Evolutionary conservation across 2,888 invertebrate species (phyloP), one percentile per base, ranked within the genome.

Genomic region (Argyresthia goedartella): DNA sequence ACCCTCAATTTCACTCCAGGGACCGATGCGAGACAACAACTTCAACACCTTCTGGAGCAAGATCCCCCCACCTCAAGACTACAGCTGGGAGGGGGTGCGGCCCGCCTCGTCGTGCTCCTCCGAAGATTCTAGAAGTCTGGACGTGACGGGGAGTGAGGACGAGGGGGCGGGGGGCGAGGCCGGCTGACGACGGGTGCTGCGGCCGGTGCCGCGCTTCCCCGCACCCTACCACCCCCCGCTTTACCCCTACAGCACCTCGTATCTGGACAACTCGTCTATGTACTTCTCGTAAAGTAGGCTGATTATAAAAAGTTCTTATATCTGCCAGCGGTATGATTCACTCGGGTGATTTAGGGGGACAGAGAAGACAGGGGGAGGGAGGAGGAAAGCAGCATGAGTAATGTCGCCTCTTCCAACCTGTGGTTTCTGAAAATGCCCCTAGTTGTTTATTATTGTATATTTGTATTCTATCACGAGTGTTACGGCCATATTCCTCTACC

Each of bases 151-250:
- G 6, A 87, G 87, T 0, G 87, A 87, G 61, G 87, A 87, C 55
- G 87, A 87, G 55, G 84, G 82, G 0, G 80, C 76, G 0, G 78
- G 50, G 8, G 53, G 73, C 0, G 60, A 56, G 51, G 79, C 73
- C 39, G 84, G 79, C 74, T 85, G 85, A 84, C 84, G 81, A 59
- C 77, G 74, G 50, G 73, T 87, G 52, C 66, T 87, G 85, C 87
- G 87, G 75, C 87, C 87, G 0, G 87, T 87, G 78, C 87, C 87
- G 75, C 84, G 87, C 55, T 81, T 87, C 56, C 87, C 87, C 9
- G 61, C 79, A 46, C 56, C 69, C 8, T 68, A 66, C 50, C 57
- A 66, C 2, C 52, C 79, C 1, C 80, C 80, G 55, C 65, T 69
- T 0, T 82, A 82, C 57, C 50, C 53, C 1, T 55, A 54, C 45